Evolutionary conservation across 1,140 invertebrate genomes (phyloP).

Genomic region (Pseudomyrmex pallidus): DNA sequence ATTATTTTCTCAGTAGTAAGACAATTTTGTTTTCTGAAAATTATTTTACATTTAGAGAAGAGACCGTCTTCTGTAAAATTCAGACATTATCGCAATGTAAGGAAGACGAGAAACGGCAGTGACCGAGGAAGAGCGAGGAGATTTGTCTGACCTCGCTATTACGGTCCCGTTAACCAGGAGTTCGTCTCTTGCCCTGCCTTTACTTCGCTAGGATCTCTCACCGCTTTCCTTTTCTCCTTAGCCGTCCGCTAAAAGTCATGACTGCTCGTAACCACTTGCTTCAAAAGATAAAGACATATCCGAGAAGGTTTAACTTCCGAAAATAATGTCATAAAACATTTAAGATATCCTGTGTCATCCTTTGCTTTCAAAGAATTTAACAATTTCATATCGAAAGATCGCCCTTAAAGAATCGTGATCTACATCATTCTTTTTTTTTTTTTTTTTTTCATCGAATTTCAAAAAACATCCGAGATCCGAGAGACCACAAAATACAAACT

Average conservation of each 20-base stretch:
- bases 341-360: neutral
- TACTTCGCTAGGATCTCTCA: conserved; percentile 26
- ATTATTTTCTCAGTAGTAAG: no score
- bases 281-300: neutral
- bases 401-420: no score
- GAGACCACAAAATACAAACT: neutral
- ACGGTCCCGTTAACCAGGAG: conserved; percentile 71
- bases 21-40: neutral
- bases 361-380: no score
- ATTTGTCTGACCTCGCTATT: conserved; percentile 50
- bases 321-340: neutral
- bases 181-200: conserved; percentile 62
- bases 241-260: neutral
- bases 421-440: neutral
- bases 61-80: neutral
- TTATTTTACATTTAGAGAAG: neutral
- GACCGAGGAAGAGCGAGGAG: conserved; percentile 40
- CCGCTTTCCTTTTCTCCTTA: conserved; percentile 29
- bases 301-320: neutral
- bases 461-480: neutral
- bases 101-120: neutral
- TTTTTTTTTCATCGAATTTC: neutral
- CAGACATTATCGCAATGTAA: neutral
- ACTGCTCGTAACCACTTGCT: neutral
- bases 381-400: no score